A percentile compares a stretch with the other conserved stretches of the same genome.
phyloP scores from a whole-genome alignment of 1,140 invertebrate genomes.

The Musca domestica region DNA sequence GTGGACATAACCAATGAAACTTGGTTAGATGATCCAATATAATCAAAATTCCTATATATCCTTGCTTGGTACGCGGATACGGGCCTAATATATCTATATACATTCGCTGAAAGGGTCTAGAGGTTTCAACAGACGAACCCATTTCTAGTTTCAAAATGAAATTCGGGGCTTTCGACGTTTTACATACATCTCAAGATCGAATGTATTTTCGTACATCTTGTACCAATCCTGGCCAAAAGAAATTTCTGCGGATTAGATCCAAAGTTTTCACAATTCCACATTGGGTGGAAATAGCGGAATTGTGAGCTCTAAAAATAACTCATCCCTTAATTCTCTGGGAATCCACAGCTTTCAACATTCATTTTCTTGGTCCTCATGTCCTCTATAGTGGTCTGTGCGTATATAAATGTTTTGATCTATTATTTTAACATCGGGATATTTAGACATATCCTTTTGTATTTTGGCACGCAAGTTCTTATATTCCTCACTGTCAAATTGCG shows the following conservation, averaged over 20 bases:
- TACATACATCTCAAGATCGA: background rate
- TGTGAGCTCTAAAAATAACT: background rate
- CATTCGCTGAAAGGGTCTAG: no score
- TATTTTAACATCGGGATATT: slow-evolving; percentile 12
- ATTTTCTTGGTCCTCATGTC: slow-evolving; percentile 10
- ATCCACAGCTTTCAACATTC: slow-evolving; percentile 26
- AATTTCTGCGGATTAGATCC: no score
- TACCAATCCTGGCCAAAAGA: slow-evolving; percentile 4
- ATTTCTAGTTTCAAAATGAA: background rate
- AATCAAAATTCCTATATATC: slow-evolving; percentile 19
- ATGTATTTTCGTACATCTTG: slow-evolving; percentile 7
- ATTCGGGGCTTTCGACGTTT: slow-evolving; percentile 7
- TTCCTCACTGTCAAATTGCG: background rate
- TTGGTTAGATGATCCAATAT: slow-evolving; percentile 1
- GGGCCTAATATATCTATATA: slow-evolving; percentile 17
- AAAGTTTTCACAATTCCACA: no score
- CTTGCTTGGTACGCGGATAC: slow-evolving; percentile 12
- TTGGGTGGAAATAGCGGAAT: background rate
- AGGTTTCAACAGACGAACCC: no score
- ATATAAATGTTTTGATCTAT: slow-evolving; percentile 6
- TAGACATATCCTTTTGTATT: background rate
- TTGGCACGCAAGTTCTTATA: background rate
- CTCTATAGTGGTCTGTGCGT: slow-evolving; percentile 1
- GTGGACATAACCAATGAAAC: background rate
- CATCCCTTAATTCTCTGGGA: background rate